phyloP scores from a whole-genome alignment of 2,888 invertebrate species.

The Tanytarsus gracilentus region DNA sequence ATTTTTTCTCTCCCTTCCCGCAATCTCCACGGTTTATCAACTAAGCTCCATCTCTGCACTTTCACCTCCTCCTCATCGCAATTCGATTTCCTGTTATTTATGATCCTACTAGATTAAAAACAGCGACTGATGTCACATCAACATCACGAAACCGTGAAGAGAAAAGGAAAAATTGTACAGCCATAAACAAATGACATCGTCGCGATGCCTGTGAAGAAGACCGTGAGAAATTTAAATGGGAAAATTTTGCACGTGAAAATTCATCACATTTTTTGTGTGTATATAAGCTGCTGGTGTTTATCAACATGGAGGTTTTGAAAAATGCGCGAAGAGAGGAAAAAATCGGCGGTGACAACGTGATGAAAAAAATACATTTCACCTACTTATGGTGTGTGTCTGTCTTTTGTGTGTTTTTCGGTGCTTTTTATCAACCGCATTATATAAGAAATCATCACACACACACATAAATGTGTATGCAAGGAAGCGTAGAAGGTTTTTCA shows the following conservation, averaged over 20 bases:
- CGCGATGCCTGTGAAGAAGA: background rate
- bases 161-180: background rate
- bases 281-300: background rate
- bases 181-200: conserved; percentile 14
- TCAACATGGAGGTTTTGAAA: conserved; percentile 7
- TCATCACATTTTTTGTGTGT: conserved; percentile 20
- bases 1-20: background rate
- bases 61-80: too few relatives aligned
- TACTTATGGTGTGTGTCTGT: background rate
- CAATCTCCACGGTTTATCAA: too few relatives aligned
- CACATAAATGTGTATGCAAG: background rate
- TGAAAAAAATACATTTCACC: conserved; percentile 21
- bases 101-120: too few relatives aligned
- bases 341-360: conserved; percentile 22
- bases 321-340: conserved; percentile 10
- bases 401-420: background rate
- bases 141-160: too few relatives aligned
- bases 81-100: background rate
- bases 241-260: conserved; percentile 9
- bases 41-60: too few relatives aligned
- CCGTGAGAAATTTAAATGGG: background rate
- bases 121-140: too few relatives aligned
- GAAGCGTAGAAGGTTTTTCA: background rate
- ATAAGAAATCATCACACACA: too few relatives aligned
- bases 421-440: too few relatives aligned